Conservation (phyloP, 2,113 vertebrate genomes). For the Athene noctua region DNA sequence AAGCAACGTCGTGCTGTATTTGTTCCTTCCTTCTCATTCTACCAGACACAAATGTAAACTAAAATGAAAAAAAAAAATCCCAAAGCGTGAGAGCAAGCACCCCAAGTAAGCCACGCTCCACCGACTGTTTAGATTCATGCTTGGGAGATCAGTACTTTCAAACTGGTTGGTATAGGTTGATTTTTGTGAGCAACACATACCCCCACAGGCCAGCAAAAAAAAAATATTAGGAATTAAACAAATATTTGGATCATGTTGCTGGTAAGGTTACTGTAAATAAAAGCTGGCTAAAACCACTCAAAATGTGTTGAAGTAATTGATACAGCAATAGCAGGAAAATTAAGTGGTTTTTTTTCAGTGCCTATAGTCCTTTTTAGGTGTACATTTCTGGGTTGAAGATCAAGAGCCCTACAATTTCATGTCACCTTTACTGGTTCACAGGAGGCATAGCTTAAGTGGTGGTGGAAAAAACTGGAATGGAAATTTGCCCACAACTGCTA, state of each 20-base stretch:
- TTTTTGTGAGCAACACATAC: neutral
- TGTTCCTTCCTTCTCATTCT: neutral
- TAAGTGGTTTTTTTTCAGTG: neutral
- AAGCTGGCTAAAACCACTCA: neutral
- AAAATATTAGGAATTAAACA: neutral
- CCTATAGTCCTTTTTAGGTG: neutral
- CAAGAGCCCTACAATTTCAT: neutral
- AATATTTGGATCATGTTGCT: neutral
- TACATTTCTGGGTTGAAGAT: neutral
- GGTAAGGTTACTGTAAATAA: neutral
- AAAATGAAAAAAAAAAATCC: neutral
- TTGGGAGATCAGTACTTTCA: neutral
- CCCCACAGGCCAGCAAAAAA: neutral
- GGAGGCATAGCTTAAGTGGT: neutral
- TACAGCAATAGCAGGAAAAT: neutral
- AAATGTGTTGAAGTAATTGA: neutral
- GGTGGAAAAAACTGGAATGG: neutral
- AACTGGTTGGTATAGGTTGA: neutral
- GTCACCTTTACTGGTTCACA: neutral
- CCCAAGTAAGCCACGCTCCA: neutral
- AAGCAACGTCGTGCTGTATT: neutral
- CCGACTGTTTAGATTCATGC: neutral
- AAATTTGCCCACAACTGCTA: neutral
- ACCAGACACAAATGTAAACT: neutral
- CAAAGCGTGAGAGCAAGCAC: neutral